Evolutionary conservation across 1,140 invertebrate species (phyloP), one percentile per base, ranked within the genome.

Genomic region (Camponotus pennsylvanicus): DNA sequence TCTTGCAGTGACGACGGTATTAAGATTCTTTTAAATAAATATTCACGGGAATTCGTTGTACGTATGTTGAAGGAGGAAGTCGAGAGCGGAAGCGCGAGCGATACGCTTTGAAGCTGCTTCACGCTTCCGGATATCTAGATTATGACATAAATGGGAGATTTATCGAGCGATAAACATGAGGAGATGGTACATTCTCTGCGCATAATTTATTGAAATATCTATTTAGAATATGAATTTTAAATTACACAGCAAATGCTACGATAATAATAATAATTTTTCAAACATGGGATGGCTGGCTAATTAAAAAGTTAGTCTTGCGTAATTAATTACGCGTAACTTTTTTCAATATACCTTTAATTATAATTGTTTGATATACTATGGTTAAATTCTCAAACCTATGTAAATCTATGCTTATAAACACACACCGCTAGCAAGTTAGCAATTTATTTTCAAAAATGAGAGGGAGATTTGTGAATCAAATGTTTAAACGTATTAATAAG

Each of bases 71-170:
- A 83, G 18, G 27, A 82, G 79, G 67, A 82, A 82, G 79, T 61
- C 18, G 67, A 82, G 40, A 37, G 27, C 79, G 79, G 79, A 83
- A 75, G 40, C 13, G 55, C 79, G 67, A 49, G 18, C 27, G 27
- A 11, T n/a, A 40, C 5, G 27, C 55, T 37, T 73, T 55, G 55
- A 61, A 75, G 42, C 13, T 45, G 40, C 69, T 42, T 71, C 78
- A 27, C 55, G 55, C 40, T 83, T 83, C 79, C 79, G 79, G 69
- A 63, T 83, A 63, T 83, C 45, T 75, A 49, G 57, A 75, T 83
- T 75, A 75, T 63, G 40, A 49, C 69, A 61, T 49, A 73, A 73
- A 83, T 80, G 42, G 2, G 57, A 61, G 79, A 83, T 75, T 61
- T 40, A 15, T 61, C n/a, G 32, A 69, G 37, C 15, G 79, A 73